Base-by-base conservation (phyloP, 1,140 invertebrate genomes). In the Phortica variegata region DNA sequence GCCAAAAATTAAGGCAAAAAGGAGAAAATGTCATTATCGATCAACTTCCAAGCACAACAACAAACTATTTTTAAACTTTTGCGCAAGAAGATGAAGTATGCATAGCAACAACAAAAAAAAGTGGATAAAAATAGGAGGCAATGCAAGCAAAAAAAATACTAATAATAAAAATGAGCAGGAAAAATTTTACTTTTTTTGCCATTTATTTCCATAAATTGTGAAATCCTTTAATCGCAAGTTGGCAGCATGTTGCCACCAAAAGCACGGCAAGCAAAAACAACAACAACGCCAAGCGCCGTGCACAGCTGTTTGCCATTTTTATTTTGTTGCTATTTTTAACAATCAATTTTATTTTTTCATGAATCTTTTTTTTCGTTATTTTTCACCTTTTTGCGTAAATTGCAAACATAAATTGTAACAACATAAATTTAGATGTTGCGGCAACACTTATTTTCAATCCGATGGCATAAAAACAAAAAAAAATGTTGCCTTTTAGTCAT, bases 181-280 rank as follows among this genome's bases (percentile, higher is more conserved):
- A 26, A 26, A 6, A 26, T 26, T 26, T 26, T 26, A 26, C 10
- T 26, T 26, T 6, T 26, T 26, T 26, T 6, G 23, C 10, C 56
- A 68, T 66, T 66, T 60, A 58, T 53, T 58, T 60, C 59, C 62
- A 66, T 66, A 66, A 66, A 66, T 66, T 66, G 56, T 49, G 49
- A 56, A 54, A 54, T 62, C 62, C 62, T 66, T 66, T 66, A 66
- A 68, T 68, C n/a, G n/a, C n/a, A n/a, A n/a, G n/a, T n/a, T n/a
- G n/a, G n/a, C n/a, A n/a, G n/a, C n/a, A n/a, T n/a, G n/a, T n/a
- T n/a, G n/a, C n/a, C n/a, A n/a, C n/a, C n/a, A n/a, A n/a, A n/a
- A n/a, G n/a, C n/a, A n/a, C n/a, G 62, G 62, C 49, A 51, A 58
- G 53, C 33, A 23, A 52, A 60, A 38, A 37, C 48, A 53, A 37